phyloP scores from a whole-genome alignment of 2,888 invertebrate genomes.

The Erebia epiphron region DNA sequence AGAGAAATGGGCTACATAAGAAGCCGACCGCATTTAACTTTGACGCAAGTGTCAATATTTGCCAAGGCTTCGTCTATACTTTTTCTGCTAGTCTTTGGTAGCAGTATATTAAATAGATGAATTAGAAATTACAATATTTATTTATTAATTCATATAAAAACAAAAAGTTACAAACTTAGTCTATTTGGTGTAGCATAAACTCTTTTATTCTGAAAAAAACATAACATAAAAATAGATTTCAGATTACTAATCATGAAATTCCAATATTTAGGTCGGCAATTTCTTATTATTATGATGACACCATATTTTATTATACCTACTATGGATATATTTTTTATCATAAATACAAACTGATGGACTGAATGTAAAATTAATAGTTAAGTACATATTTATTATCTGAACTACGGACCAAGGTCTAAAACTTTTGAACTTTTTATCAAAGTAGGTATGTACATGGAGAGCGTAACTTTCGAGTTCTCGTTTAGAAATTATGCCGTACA shows the following conservation, averaged over 20 bases:
- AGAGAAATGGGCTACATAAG: background rate
- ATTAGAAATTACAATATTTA: too few relatives aligned
- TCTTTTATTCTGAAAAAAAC: too few relatives aligned
- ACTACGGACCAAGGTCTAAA: conserved; percentile 32
- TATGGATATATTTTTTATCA: background rate
- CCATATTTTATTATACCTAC: background rate
- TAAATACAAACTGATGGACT: conserved; percentile 15
- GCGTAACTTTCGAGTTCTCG: background rate
- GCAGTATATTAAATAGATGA: background rate
- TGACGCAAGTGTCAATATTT: background rate
- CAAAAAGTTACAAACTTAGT: too few relatives aligned
- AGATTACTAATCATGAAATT: background rate
- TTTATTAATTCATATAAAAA: too few relatives aligned
- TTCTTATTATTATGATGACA: background rate
- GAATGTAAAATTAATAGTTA: conserved; percentile 10
- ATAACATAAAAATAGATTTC: background rate
- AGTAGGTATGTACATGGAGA: background rate
- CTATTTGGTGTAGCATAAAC: too few relatives aligned
- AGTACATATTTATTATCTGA: conserved; percentile 2
- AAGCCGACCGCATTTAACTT: background rate
- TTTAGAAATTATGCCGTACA: background rate
- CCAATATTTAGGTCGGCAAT: background rate
- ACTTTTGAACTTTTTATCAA: conserved; percentile 30
- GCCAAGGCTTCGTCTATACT: background rate
- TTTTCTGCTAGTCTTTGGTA: conserved; percentile 6